Conservation (phyloP, 2,888 invertebrate species). For the Rhamphomyia laevipes region DNA sequence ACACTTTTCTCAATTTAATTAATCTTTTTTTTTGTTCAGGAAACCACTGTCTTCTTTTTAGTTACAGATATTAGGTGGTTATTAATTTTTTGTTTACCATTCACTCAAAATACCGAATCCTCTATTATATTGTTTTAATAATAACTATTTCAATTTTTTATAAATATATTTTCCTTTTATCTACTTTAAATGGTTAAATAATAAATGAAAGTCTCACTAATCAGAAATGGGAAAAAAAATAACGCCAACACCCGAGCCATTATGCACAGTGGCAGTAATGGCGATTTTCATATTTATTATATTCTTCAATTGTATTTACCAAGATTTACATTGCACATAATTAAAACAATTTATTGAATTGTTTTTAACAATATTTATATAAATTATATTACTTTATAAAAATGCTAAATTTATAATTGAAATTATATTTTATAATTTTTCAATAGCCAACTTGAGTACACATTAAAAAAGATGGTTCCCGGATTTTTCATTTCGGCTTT, state of each 20-base stretch:
- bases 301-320: neutral
- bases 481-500: slow-evolving; percentile 20
- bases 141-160: too few relatives aligned
- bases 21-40: too few relatives aligned
- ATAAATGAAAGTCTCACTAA: slow-evolving; percentile 6
- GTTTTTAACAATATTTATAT: neutral
- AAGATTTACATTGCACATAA: neutral
- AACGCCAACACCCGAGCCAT: slow-evolving; percentile 22
- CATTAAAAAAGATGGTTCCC: slow-evolving; percentile 23
- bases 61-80: neutral
- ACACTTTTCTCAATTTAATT: too few relatives aligned
- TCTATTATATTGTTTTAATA: too few relatives aligned
- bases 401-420: neutral
- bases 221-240: slow-evolving; percentile 9
- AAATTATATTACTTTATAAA: neutral
- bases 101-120: neutral
- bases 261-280: slow-evolving; percentile 16
- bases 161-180: neutral
- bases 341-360: neutral
- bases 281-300: slow-evolving; percentile 6
- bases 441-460: slow-evolving; percentile 8
- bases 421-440: slow-evolving; percentile 5
- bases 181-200: slow-evolving; percentile 1
- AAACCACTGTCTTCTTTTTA: too few relatives aligned
- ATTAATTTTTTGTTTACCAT: slow-evolving; percentile 2